These are phyloP conservation scores for Chymomyza procnemis DNA, from an alignment of 2,888 invertebrate genomes.

Conservation along the genomic window DNA sequence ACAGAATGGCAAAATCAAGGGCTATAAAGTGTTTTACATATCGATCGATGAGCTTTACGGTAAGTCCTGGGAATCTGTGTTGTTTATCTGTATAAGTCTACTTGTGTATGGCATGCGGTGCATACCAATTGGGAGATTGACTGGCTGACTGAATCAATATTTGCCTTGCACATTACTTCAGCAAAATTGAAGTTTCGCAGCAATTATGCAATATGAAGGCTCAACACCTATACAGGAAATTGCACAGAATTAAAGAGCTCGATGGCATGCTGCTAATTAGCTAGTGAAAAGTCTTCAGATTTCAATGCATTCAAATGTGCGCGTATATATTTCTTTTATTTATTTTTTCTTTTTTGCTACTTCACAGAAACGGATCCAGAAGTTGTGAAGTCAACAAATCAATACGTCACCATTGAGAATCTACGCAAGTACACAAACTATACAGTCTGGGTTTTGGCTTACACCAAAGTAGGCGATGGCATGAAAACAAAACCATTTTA, in stretches of 20 bases:
- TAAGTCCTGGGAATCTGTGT: conserved; percentile 75
- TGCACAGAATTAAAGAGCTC: neutral
- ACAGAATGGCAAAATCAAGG: conserved; percentile 90
- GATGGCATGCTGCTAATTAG: neutral
- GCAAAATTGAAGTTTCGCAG: conserved; percentile 42
- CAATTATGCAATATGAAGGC: conserved; percentile 69
- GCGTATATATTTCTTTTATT: neutral
- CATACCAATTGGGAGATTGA: neutral
- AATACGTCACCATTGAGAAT: conserved; percentile 82
- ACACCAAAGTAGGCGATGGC: conserved; percentile 93
- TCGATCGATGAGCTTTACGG: conserved; percentile 89
- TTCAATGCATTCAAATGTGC: neutral
- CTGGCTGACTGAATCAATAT: conserved; percentile 42
- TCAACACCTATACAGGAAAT: conserved; percentile 52
- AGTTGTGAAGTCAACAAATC: conserved; percentile 83
- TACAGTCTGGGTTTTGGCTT: conserved; percentile 92
- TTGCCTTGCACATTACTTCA: conserved; percentile 61
- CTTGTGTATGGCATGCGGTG: conserved; percentile 5
- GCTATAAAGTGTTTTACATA: conserved; percentile 90
- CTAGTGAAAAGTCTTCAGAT: neutral
- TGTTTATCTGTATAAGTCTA: conserved; percentile 11
- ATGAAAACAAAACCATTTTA: conserved; percentile 89
- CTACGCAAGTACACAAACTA: conserved; percentile 94
- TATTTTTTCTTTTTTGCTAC: neutral
- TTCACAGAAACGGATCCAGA: conserved; percentile 85